Base-by-base conservation (phyloP, 2,797 vertebrate species). In the Rhinatrema bivittatum region DNA sequence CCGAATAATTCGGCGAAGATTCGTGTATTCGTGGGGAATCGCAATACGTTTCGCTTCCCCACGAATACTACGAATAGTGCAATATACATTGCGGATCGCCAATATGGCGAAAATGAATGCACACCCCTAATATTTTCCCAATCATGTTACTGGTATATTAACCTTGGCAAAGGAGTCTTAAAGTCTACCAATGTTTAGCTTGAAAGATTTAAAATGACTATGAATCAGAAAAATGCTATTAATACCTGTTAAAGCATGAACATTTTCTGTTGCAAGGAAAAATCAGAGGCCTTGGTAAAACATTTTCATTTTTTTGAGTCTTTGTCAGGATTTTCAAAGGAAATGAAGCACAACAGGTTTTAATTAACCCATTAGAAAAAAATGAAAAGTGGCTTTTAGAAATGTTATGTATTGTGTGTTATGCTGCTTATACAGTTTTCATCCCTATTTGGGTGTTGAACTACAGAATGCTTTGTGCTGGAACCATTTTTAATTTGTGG, bases 161-260 rank as follows among this genome's bases (percentile, higher is more conserved):
- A 46, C 39, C 53, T 12, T 59, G 48, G 23, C 20, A 44, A 64
- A 64, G 52, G 62, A 70, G 41, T 33, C 50, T 34, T 16, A 42
- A 59, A 58, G 46, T 58, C 55, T 66, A 16, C 32, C 44, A 19
- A 15, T 23, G 48, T 50, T 34, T 48, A 37, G 25, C 23, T 39
- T 42, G 47, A 24, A 21, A 56, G 3, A 30, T 45, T 62, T 38
- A 39, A 65, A 59, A 38, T 36, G 41, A 36, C 3, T 6, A 28
- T 32, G 14, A 1, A 7, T 19, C 32, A 50, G 35, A 16, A 46
- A 48, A 50, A 50, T 43, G 39, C n/a, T n/a, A n/a, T n/a, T n/a
- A n/a, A n/a, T n/a, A n/a, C n/a, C n/a, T n/a, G n/a, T n/a, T n/a
- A n/a, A n/a, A n/a, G n/a, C n/a, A n/a, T n/a, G n/a, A n/a, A n/a